These are phyloP conservation scores for Lophochroa leadbeateri DNA, from an alignment of 2,113 vertebrate genomes.

Conservation along the genomic window DNA sequence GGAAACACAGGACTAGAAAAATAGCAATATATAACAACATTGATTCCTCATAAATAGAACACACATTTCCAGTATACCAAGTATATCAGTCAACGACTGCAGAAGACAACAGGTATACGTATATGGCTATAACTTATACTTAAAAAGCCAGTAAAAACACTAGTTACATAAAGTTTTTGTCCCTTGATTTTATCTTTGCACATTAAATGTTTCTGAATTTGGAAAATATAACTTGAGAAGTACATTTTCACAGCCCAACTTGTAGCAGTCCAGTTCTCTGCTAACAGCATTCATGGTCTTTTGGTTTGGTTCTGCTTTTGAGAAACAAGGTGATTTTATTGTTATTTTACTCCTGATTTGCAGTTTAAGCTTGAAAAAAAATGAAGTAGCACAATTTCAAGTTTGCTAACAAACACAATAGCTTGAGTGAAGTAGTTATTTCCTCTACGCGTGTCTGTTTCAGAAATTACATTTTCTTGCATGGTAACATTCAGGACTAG, in stretches of 20 bases:
- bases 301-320: background rate
- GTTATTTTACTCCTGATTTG: background rate
- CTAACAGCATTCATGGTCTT: background rate
- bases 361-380: background rate
- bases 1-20: background rate
- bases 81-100: background rate
- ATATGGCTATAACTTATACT: background rate
- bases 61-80: background rate
- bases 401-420: background rate
- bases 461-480: constrained; percentile 6
- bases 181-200: background rate
- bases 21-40: background rate
- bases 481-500: background rate
- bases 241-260: background rate
- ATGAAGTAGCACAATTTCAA: background rate
- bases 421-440: background rate
- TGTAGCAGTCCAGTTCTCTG: background rate
- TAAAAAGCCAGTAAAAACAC: background rate
- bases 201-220: background rate
- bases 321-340: background rate
- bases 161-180: background rate
- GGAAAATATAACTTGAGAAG: background rate
- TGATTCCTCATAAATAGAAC: background rate
- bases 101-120: background rate
- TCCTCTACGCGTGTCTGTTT: background rate